Evolutionary conservation across 2,888 invertebrate species (phyloP), one percentile per base, ranked within the genome.

Genomic region (Sussaba pulchella): DNA sequence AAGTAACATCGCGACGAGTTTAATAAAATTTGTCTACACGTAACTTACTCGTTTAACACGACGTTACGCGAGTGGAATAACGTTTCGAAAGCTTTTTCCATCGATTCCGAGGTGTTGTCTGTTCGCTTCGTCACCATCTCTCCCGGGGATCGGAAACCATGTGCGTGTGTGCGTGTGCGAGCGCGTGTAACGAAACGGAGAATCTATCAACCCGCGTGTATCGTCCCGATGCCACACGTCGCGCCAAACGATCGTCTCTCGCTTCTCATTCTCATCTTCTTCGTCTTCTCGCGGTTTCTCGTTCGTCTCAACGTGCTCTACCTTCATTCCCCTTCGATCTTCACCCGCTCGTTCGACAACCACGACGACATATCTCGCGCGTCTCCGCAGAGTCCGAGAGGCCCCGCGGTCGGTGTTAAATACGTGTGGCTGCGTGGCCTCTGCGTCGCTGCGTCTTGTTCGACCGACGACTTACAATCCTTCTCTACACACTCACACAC

Each of bases 401-500:
- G n/a, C n/a, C n/a, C 82, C 84, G 85, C 83, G 85, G 82, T 54
- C 82, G 85, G 86, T 89, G 89, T 89, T 89, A 89, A 90, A 82
- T 87, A 87, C 85, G n/a, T n/a, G 79, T 82, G 82, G 84, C 85
- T 86, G 21, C 69, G n/a, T n/a, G 88, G 86, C 89, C 89, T 88
- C 86, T 85, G 88, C 87, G 86, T 88, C 82, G 81, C 85, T 85
- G 84, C 84, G 87, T 89, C 88, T 86, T 88, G 88, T 89, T 86
- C 83, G 26, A 84, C 69, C 85, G 85, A 85, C 86, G 80, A 83
- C 79, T 77, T 76, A 78, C 71, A 67, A 77, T 66, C 82, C 59
- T 57, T 36, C 31, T 52, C 69, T 50, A 75, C 47, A 59, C 52
- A 67, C 57, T n/a, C n/a, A n/a, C n/a, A n/a, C n/a, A n/a, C n/a